Evolutionary conservation across 30 jellyfish, hydroid and myxozoan genomes (phyloP).

Genomic region (Aurelia sp.): DNA sequence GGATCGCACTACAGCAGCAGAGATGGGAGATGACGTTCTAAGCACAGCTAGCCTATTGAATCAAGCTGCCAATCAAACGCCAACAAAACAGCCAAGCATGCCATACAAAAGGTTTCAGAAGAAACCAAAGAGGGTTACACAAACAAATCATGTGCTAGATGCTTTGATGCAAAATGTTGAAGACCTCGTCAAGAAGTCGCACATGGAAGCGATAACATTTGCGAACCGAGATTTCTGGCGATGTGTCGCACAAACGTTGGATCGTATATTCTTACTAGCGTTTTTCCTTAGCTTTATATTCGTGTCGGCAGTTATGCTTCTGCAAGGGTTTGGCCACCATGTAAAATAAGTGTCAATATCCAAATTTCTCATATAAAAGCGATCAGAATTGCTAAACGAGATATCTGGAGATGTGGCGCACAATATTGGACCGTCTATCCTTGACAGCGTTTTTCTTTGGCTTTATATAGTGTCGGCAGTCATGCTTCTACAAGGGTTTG

Average conservation of each 20-base stretch:
- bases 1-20: conserved; percentile 49
- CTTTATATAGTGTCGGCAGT: conserved; percentile 86
- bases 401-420: conserved; percentile 92
- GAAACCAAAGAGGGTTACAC: conserved; percentile 19
- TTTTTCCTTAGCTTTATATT: conserved; percentile 75
- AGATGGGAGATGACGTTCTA: conserved; percentile 29
- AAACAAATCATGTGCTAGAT: conserved; percentile 42
- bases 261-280: conserved; percentile 77
- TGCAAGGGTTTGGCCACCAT: conserved; percentile 93
- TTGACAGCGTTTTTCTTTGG: conserved; percentile 56
- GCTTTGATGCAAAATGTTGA: conserved; percentile 48
- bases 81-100: conserved; percentile 39
- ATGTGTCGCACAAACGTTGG: conserved; percentile 91
- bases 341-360: conserved; percentile 12
- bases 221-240: conserved; percentile 94
- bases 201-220: conserved; percentile 45
- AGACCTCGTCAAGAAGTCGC: conserved; percentile 57
- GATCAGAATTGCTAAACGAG: conserved; percentile 45
- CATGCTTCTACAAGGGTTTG: conserved; percentile 89
- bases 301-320: conserved; percentile 87
- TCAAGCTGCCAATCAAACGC: conserved; percentile 39
- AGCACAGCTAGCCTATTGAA: conserved; percentile 17
- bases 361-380: conserved; percentile 54
- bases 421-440: conserved; percentile 87
- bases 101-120: conserved; percentile 50